Evolutionary conservation across 37 sponge, comb jelly and placozoan species (phyloP).

Genomic region (Hexactinellida sp.): DNA sequence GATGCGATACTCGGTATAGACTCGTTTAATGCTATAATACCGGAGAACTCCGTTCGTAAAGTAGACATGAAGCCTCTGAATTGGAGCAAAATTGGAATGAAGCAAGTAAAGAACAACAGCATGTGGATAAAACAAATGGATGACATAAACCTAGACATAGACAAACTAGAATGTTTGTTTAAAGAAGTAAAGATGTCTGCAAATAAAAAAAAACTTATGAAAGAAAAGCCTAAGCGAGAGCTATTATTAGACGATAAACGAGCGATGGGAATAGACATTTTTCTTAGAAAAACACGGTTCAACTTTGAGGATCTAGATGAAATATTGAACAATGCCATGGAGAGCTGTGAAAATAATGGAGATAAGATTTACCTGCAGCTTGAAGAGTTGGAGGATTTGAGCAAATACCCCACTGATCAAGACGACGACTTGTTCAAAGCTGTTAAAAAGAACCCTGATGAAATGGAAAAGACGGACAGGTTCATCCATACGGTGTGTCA

Average conservation of each 20-base stretch:
- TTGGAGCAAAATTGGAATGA: background rate
- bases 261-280: slow-evolving; percentile 5
- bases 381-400: slow-evolving; percentile 2
- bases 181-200: background rate
- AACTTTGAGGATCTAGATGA: background rate
- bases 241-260: background rate
- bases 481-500: slow-evolving; percentile 6
- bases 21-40: background rate
- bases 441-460: background rate
- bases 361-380: background rate
- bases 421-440: background rate
- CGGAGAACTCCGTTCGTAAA: background rate
- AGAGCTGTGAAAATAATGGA: background rate
- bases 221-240: background rate
- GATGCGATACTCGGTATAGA: background rate
- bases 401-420: background rate
- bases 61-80: background rate
- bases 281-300: background rate
- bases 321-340: background rate
- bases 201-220: background rate
- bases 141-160: background rate
- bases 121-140: background rate
- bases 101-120: background rate
- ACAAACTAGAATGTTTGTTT: background rate
- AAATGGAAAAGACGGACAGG: background rate